phyloP scores from a whole-genome alignment of 1,140 invertebrate species.

The Zaprionus africanus region DNA sequence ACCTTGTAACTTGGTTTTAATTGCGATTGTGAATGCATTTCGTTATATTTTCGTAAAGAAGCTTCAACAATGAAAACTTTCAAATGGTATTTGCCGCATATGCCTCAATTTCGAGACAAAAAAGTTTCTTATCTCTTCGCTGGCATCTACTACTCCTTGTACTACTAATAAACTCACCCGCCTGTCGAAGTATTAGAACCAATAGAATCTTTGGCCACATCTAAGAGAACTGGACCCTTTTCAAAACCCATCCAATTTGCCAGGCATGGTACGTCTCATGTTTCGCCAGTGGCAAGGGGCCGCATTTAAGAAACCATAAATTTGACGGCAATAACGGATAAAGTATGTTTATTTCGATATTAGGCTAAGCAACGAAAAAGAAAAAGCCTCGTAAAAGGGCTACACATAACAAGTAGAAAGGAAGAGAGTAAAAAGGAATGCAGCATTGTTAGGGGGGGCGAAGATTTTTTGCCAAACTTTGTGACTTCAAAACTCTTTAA shows the following conservation, averaged over 20 bases:
- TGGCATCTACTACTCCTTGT: neutral
- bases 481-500: conserved; percentile 73
- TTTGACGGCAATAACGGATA: conserved; percentile 79
- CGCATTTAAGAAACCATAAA: conserved; percentile 80
- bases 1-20: conserved; percentile 79
- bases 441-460: conserved; percentile 36
- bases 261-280: conserved; percentile 56
- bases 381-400: conserved; percentile 62
- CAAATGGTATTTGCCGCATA: conserved; percentile 10
- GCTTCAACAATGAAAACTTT: conserved; percentile 17
- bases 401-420: conserved; percentile 29
- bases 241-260: conserved; percentile 61
- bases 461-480: conserved; percentile 17
- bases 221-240: conserved; percentile 54
- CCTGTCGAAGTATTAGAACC: conserved; percentile 38
- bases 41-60: conserved; percentile 19
- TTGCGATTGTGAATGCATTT: conserved; percentile 64
- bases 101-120: conserved; percentile 17
- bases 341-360: conserved; percentile 83
- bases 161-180: conserved; percentile 30
- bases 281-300: conserved; percentile 40
- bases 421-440: conserved; percentile 28
- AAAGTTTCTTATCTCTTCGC: conserved; percentile 16
- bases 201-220: conserved; percentile 30
- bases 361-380: conserved; percentile 69